These are phyloP conservation scores for Catostomus latipinnis DNA, from an alignment of 2,797 vertebrate genomes.

Conservation along the genomic window DNA sequence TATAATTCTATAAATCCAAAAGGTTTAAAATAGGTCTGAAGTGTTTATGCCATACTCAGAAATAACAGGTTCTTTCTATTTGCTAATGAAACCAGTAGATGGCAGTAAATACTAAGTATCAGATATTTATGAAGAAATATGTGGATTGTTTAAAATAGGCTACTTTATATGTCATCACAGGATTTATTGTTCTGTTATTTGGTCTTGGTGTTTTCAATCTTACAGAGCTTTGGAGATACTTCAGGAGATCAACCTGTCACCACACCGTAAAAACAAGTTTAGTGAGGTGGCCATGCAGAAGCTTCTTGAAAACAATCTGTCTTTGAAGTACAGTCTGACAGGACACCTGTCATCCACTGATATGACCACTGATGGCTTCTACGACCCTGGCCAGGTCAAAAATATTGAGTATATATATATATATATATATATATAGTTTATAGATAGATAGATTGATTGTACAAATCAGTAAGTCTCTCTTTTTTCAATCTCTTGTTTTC, in stretches of 20 bases:
- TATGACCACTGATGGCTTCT: slow-evolving; percentile 86
- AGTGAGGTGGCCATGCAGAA: slow-evolving; percentile 84
- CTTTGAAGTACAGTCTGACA: slow-evolving; percentile 87
- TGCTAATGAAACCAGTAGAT: slow-evolving; percentile 65
- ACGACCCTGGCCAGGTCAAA: slow-evolving; percentile 87
- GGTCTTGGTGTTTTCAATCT: background rate
- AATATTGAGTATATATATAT: too few relatives aligned
- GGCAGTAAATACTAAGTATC: slow-evolving; percentile 55
- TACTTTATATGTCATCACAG: too few relatives aligned
- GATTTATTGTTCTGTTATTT: background rate
- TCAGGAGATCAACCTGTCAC: slow-evolving; percentile 87
- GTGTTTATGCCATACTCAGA: too few relatives aligned
- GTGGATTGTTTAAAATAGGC: too few relatives aligned
- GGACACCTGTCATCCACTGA: slow-evolving; percentile 83
- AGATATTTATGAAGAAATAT: background rate
- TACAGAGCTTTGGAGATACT: slow-evolving; percentile 88
- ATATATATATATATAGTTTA: too few relatives aligned
- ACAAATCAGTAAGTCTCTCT: background rate
- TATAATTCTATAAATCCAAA: too few relatives aligned
- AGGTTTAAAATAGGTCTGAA: too few relatives aligned
- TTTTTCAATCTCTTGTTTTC: background rate
- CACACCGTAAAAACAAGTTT: slow-evolving; percentile 79
- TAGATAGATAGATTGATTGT: too few relatives aligned
- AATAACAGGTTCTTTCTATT: too few relatives aligned
- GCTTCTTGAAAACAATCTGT: slow-evolving; percentile 85